These are phyloP conservation scores for Andrena marginata DNA, from an alignment of 2,888 invertebrate species.

Conservation along the genomic window DNA sequence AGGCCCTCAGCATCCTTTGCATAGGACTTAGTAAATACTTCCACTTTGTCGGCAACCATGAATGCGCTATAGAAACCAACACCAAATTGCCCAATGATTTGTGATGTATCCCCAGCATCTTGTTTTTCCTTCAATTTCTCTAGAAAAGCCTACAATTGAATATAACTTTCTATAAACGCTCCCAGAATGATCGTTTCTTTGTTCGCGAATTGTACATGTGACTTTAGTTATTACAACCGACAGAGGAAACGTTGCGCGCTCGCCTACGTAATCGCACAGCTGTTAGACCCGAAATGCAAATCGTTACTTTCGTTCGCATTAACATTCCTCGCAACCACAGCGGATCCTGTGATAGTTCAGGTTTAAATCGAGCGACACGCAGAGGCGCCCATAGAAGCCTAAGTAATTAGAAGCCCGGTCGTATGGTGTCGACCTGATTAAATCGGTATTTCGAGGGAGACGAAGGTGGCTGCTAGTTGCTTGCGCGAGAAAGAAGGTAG, in stretches of 20 bases:
- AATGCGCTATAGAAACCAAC: conserved; percentile 99
- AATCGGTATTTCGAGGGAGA: background rate
- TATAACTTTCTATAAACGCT: background rate
- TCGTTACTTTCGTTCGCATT: background rate
- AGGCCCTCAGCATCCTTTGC: conserved; percentile 89
- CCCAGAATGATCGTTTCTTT: background rate
- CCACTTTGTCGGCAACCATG: conserved; percentile 98
- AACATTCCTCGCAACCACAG: background rate
- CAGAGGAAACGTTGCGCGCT: background rate
- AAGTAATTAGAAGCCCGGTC: background rate
- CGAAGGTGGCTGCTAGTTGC: background rate
- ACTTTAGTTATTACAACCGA: background rate
- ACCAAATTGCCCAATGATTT: conserved; percentile 98
- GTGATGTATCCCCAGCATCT: conserved; percentile 88
- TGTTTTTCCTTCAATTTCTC: conserved; percentile 92
- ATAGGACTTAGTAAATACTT: conserved; percentile 94
- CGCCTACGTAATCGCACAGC: background rate
- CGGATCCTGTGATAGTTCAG: background rate
- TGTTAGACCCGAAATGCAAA: conserved; percentile 1
- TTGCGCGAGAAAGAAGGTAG: background rate
- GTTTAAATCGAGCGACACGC: conserved; percentile 16
- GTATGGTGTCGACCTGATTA: conserved; percentile 6
- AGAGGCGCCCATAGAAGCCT: background rate
- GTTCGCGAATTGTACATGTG: background rate
- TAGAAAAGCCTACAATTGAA: conserved; percentile 89